Conservation (phyloP, 2,797 vertebrate genomes). For the Gambusia yucatana region DNA sequence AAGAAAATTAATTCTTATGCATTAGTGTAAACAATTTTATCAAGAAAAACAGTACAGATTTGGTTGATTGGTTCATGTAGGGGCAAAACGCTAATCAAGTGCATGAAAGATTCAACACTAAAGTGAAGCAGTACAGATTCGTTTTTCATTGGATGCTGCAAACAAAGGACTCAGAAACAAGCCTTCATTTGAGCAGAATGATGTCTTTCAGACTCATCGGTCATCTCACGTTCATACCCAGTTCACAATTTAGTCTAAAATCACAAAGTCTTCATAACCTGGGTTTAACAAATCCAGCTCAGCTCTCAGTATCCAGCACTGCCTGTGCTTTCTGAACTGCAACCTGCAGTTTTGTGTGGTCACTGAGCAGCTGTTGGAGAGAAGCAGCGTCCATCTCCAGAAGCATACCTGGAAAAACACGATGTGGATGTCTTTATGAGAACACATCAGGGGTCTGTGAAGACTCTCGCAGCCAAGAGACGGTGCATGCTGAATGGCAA, state of each 20-base stretch:
- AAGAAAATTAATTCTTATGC: constrained; percentile 14
- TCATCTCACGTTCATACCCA: constrained; percentile 16
- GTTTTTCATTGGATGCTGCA: constrained; percentile 4
- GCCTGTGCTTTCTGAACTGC: constrained; percentile 83
- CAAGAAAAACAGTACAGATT: constrained; percentile 13
- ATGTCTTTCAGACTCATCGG: neutral
- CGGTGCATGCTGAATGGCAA: neutral
- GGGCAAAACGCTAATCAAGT: no score
- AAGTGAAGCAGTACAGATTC: neutral
- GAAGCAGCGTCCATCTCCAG: constrained; percentile 80
- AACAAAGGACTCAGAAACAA: neutral
- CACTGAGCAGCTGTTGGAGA: constrained; percentile 73
- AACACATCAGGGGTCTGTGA: neutral
- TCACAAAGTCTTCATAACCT: neutral
- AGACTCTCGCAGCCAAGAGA: neutral
- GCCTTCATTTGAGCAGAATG: neutral
- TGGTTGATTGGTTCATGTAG: no score
- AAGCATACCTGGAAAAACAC: constrained; percentile 79
- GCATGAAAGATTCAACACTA: neutral
- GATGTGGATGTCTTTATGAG: neutral
- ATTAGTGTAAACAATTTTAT: constrained; percentile 30
- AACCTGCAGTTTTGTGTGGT: constrained; percentile 70
- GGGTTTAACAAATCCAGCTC: constrained; percentile 10
- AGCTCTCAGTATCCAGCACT: constrained; percentile 58
- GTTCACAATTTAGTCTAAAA: constrained; percentile 10